Evolutionary conservation across 2,113 vertebrate genomes (phyloP), one percentile per base, ranked within the genome.

Genomic region (Centropristis striata): DNA sequence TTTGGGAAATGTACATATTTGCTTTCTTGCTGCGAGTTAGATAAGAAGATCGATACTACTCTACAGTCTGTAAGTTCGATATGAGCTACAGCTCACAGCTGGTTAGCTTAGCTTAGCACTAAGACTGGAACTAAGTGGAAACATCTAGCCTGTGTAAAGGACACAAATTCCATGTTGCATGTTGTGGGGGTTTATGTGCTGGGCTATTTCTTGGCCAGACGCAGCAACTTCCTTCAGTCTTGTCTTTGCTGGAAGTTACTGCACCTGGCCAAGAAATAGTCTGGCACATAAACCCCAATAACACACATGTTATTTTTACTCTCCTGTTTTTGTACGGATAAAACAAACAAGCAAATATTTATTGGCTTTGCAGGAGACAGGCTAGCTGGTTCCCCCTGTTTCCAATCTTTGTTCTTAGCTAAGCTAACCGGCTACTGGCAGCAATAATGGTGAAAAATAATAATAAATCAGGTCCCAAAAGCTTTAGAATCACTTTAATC

Each of bases 391-490:
- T 41, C 3, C n/a, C 8, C 28, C 51, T 21, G 2, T 41, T 71
- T 57, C 5, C n/a, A 36, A 23, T 67, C 61, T 59, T 42, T 51
- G 54, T 74, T 27, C 60, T 25, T 68, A 67, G 23, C 55, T 44
- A 51, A 55, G n/a, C 14, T 51, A 42, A 59, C 20, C 2, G 5
- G 25, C 28, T 21, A 5, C n/a, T 28, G 4, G 15, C 9, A 0
- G 15, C 32, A n/a, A 4, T 4, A 28, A 2, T 7, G 15, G 18
- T 8, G 9, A 58, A 67, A 70, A 16, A 49, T 28, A 42, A 32
- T 28, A 39, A 49, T 25, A 39, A 28, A 55, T 54, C 10, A 18
- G 7, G 6, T 53, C 46, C 13, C 47, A 44, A 21, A 28, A 36
- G 18, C 16, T 6, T 16, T 36, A 5, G 27, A 47, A 78, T 61